A percentile compares a stretch with the other conserved stretches of the same genome.
Evolutionary conservation across 1,140 invertebrate genomes (phyloP).

Genomic region (Aplysia californica): DNA sequence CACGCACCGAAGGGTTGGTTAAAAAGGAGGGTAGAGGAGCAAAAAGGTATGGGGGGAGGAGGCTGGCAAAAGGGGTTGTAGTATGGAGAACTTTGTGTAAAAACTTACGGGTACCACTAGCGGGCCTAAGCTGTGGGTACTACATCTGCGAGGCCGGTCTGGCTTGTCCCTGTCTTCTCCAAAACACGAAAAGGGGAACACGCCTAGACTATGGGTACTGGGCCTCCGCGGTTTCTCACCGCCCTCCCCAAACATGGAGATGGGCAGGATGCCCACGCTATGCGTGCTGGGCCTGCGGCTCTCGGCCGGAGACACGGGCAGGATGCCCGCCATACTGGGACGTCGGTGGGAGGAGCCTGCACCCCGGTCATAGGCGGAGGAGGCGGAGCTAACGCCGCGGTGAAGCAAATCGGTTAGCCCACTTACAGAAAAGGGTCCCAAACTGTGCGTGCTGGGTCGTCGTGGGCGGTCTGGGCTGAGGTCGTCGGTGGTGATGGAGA

Average conservation of each 20-base stretch:
- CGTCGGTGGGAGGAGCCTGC: slow-evolving; percentile 37
- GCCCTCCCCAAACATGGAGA: slow-evolving; percentile 60
- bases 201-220: slow-evolving; percentile 61
- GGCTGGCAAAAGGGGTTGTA: neutral
- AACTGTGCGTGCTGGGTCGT: slow-evolving; percentile 58
- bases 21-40: neutral
- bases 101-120: slow-evolving; percentile 56
- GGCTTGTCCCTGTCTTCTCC: slow-evolving; percentile 51
- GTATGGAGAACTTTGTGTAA: too few species aligned
- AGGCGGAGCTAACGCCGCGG: slow-evolving; percentile 36
- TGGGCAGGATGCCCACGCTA: slow-evolving; percentile 59
- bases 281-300: slow-evolving; percentile 54
- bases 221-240: slow-evolving; percentile 53
- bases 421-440: slow-evolving; percentile 62
- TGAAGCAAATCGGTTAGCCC: slow-evolving; percentile 51
- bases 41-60: neutral
- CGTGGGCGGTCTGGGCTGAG: slow-evolving; percentile 48
- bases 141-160: slow-evolving; percentile 48
- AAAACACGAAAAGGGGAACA: slow-evolving; percentile 52
- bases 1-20: too few species aligned
- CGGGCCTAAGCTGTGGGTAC: slow-evolving; percentile 54
- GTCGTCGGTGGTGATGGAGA: slow-evolving; percentile 58
- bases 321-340: slow-evolving; percentile 29
- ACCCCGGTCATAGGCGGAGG: slow-evolving; percentile 22
- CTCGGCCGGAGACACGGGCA: slow-evolving; percentile 28